Evolutionary conservation across 2,797 vertebrate species (phyloP), one percentile per base, ranked within the genome.

Genomic region (Cyclopterus lumpus): DNA sequence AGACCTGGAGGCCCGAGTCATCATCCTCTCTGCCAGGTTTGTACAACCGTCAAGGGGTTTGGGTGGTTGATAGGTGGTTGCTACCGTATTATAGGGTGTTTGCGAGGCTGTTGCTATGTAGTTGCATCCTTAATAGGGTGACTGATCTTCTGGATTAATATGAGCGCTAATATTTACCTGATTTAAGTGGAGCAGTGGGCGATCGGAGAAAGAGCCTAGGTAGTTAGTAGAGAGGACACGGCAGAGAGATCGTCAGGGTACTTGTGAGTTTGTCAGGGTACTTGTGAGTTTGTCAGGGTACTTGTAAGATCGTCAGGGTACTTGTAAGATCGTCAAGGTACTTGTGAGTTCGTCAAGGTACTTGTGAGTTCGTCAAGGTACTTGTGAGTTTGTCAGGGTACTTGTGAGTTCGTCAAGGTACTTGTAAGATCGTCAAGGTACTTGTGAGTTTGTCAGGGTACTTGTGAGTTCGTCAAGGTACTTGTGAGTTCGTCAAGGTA

Each of bases 1-100:
- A 83, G 98, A 99, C 84, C 94, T 99, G 94, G 98, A 99, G 92
- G 98, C 98, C 36, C 93, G 98, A 0, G 98, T 99, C 86, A 97
- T 99, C 92, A 97, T 99, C 90, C 96, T 99, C 16, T 99, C 97
- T 0, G 98, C 98, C 83, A 99, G 97, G 97, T 99, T 5, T 14
- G 77, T 55, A 1, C 0, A 26, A 28, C n/a, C n/a, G 18, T 6
- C 1, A 4, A 30, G 24, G 16, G 0, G 1, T 42, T 1, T 5
- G 5, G 20, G 20, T 48, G 8, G 46, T 48, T 32, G 22, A 18
- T 11, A 36, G 18, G 22, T 16, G 15, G 38, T 26, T 40, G 53
- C 15, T 30, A 8, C 53, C 26, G 16, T 28, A 30, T 32, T 32
- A 57, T 57, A 8, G 6, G 54, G 6, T 18, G 24, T 18, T 54